Base-by-base conservation (phyloP, 2,888 invertebrate genomes). In the Pristionchus exspectatus region DNA sequence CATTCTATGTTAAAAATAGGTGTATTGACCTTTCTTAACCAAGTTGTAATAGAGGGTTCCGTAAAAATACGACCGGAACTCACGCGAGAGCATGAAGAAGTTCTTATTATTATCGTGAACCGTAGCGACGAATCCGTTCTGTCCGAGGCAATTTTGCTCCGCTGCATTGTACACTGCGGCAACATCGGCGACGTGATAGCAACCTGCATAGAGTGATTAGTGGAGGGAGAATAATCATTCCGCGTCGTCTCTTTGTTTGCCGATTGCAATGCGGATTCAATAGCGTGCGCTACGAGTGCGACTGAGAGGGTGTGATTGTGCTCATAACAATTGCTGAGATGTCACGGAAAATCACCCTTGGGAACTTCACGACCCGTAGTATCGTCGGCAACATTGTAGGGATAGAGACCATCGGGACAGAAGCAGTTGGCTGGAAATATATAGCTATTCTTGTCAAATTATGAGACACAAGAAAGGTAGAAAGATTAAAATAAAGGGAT, bases 371-470 rank as follows among this genome's bases (percentile, higher is more conserved):
- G 44, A 1, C 33, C 54, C 4, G 33, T 74, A 33, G 21, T 50
- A 2, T 27, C n/a, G 10, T 85, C 30, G 33, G 59, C 16, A 7
- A 38, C 24, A 24, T 59, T 30, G 38, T 85, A 85, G 18, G 84
- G 84, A 12, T 44, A 50, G 59, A 85, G 59, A 59, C 84, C 84
- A 21, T 85, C 84, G 0, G 84, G 56, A 10, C 84, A 85, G 84
- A 85, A 83, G 56, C 83, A 83, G 56, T 83, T 83, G 83, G 83
- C 83, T 83, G 83, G 56, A 56, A 24, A 10, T 38, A 44, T 14
- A 18, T 21, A 30, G 14, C 9, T 21, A 38, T 74, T 33, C 72
- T 66, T 21, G 63, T 12, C 24, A 24, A 5, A 63, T 74, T 0
- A 18, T 3, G n/a, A n/a, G 74, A 74, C 1, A 30, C 33, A 5